These are phyloP conservation scores for Gambelia wislizenii DNA, from an alignment of 2,797 vertebrate species.

Conservation along the genomic window DNA sequence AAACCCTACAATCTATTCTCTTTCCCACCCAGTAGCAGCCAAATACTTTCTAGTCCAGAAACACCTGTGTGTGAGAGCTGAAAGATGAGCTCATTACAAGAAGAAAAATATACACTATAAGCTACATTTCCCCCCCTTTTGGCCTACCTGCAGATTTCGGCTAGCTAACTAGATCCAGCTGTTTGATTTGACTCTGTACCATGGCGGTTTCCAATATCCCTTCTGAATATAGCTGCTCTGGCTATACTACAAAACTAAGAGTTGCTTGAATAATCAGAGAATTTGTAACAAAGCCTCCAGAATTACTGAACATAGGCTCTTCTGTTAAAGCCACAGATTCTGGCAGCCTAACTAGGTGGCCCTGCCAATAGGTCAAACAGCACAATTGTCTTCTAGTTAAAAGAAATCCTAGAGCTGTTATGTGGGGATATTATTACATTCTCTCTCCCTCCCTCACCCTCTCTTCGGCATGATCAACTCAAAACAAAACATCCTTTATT, in stretches of 20 bases:
- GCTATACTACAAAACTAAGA: not conserved
- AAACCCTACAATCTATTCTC: not conserved
- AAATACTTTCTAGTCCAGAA: constrained; percentile 54
- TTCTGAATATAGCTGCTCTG: not conserved
- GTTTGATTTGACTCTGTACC: constrained; percentile 36
- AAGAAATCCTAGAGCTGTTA: constrained; percentile 50
- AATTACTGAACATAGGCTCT: constrained; percentile 31
- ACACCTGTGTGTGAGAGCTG: constrained; percentile 55
- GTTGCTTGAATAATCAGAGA: constrained; percentile 26
- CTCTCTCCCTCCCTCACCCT: constrained; percentile 6
- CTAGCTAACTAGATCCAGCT: constrained; percentile 27
- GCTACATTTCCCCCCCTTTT: not conserved
- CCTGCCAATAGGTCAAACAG: constrained; percentile 59
- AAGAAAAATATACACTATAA: constrained; percentile 49
- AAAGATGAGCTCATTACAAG: constrained; percentile 55
- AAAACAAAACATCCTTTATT: constrained; percentile 44
- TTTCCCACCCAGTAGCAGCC: constrained; percentile 48
- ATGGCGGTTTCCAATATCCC: not conserved
- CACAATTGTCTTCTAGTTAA: constrained; percentile 49
- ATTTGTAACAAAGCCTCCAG: constrained; percentile 29
- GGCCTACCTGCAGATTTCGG: constrained; percentile 25
- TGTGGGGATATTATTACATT: constrained; percentile 14
- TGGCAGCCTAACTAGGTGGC: constrained; percentile 42
- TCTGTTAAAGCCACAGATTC: constrained; percentile 32
- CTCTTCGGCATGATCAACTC: constrained; percentile 34